Percentiles rank a stretch among this genome's conserved stretches.
Evolutionary conservation across 2,113 vertebrate species (phyloP).

Genomic region (Ceyx melanurus): DNA sequence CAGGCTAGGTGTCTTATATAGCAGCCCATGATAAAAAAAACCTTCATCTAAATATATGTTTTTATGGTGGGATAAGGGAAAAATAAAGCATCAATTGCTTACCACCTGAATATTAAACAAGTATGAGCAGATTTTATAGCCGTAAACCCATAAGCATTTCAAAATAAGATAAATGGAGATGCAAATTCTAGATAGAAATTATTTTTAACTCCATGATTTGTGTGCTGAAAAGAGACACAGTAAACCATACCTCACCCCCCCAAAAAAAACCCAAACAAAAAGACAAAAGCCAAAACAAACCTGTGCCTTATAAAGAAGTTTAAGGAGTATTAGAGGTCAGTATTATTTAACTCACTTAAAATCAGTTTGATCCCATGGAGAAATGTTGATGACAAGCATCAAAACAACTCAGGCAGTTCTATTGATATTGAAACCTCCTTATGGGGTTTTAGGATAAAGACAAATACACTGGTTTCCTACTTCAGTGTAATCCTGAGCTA

Average conservation of each 20-base stretch:
- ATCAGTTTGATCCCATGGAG: conserved; percentile 55
- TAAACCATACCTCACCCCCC: too few relatives aligned
- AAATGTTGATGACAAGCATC: conserved; percentile 63
- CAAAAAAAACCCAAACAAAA: neutral
- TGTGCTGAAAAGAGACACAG: neutral
- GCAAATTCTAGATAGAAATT: neutral
- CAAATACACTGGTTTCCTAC: conserved; percentile 50
- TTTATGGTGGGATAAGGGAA: neutral
- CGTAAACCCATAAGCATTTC: neutral
- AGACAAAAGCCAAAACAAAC: neutral
- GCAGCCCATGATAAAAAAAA: too few relatives aligned
- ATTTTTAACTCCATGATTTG: neutral
- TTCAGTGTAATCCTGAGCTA: conserved; percentile 53
- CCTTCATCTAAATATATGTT: neutral
- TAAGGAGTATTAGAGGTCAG: conserved; percentile 68
- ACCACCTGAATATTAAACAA: neutral
- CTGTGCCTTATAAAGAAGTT: conserved; percentile 16
- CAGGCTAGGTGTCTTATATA: too few relatives aligned
- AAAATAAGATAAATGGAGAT: neutral
- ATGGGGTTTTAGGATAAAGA: conserved; percentile 65
- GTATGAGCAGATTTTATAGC: neutral
- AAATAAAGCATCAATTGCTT: neutral
- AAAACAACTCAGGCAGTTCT: conserved; percentile 69
- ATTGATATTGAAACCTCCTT: conserved; percentile 70
- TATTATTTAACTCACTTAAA: conserved; percentile 64